Evolutionary conservation across 2,113 vertebrate genomes (phyloP), one percentile per base, ranked within the genome.

Genomic region (Sinosuthora webbiana): DNA sequence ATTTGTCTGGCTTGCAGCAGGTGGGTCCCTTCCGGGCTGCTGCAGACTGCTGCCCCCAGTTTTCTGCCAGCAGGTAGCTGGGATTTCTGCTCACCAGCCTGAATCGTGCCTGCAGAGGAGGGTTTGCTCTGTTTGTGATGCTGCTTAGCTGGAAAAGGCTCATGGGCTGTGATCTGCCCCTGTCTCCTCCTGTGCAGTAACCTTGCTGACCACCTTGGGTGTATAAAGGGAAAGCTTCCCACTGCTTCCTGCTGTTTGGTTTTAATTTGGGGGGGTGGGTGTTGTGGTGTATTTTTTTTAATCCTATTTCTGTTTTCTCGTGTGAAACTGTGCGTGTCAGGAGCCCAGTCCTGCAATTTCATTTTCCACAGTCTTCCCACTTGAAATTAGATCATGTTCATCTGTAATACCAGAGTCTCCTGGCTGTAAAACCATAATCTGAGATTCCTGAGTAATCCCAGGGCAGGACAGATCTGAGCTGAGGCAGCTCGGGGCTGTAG

Each of bases 71-170:
- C 64, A 82, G 65, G 49, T 77, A 41, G 59, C 8, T 83, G 88
- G 86, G 62, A 68, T 95, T 94, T 82, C 64, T 93, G 16, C 88
- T 96, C 83, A 15, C 20, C 35, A 89, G 85, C 64, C 69, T 92
- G 85, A 95, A 75, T 91, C 83, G 20, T 53, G 76, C 69, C 62
- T 68, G 69, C 0, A 19, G 90, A 65, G 92, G 93, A 88, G 79
- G 80, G 15, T 96, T 64, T 94, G 90, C 76, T 93, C 70, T 77
- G 49, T 63, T 69, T 90, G 55, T 70, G 41, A 30, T 25, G 64
- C 55, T 77, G 1, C 63, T 41, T 37, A 52, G 88, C 83, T 96
- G 90, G 64, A 96, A 96, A 95, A 94, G 78, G 79, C 90, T 93
- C 60, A 56, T 42, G 52, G 56, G 69, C 88, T 94, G 80, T 57